Percentiles rank a stretch among this genome's conserved stretches.
phyloP scores from a whole-genome alignment of 2,888 invertebrate genomes.

The Tipula unca region DNA sequence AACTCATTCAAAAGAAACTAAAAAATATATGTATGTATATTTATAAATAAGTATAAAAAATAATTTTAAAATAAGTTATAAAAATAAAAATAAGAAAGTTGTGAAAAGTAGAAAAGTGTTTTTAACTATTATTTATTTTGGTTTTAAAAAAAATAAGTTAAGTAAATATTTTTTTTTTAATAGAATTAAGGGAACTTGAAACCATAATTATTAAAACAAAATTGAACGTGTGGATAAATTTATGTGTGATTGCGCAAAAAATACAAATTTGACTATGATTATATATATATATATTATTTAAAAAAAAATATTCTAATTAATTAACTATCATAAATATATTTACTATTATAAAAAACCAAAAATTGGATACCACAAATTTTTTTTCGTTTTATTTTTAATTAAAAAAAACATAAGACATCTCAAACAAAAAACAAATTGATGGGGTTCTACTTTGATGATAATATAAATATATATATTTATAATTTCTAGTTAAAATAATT shows the following conservation, averaged over 20 bases:
- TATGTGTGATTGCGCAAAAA: constrained; percentile 17
- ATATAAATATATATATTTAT: neutral
- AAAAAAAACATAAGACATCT: neutral
- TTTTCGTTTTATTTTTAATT: neutral
- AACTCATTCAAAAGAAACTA: neutral
- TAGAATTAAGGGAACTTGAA: neutral
- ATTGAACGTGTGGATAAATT: neutral
- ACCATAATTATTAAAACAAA: neutral
- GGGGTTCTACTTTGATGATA: constrained; percentile 19
- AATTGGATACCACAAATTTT: neutral
- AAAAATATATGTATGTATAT: neutral
- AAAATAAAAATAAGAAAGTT: neutral
- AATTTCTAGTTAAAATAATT: constrained; percentile 17
- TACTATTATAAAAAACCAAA: neutral
- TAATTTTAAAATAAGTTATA: neutral
- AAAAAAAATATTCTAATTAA: neutral
- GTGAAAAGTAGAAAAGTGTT: neutral
- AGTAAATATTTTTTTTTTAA: neutral
- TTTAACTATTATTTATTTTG: neutral
- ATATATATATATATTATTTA: neutral
- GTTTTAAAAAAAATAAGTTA: no score
- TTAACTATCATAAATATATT: neutral
- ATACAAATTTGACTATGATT: neutral
- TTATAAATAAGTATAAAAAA: neutral
- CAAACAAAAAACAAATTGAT: neutral